Evolutionary conservation across 2,113 vertebrate genomes (phyloP), one percentile per base, ranked within the genome.

Genomic region (Hirundichthys speculiger): DNA sequence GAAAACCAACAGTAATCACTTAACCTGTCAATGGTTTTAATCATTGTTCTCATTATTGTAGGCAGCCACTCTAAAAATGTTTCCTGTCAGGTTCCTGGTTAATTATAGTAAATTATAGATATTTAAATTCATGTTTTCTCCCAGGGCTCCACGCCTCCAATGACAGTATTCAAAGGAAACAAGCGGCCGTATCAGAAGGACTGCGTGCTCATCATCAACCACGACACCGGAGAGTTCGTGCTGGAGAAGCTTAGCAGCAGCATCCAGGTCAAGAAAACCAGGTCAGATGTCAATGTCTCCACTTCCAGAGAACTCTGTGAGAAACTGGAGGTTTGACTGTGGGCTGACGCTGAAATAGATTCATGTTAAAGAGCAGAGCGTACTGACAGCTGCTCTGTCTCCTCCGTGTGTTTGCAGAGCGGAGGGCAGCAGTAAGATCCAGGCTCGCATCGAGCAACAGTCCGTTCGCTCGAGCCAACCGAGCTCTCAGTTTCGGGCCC

Each of bases 161-260:
- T 98, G 97, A 99, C 97, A 0, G 96, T 99, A 39, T 99, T 99
- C 87, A 99, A 98, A 92, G 98, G 98, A 79, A 99, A 98, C 90
- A 99, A 98, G 83, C 93, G 96, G 34, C 96, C 96, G 0, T 99
- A 98, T 84, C 97, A 98, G 91, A 99, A 99, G 83, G 98, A 99
- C 86, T 99, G 98, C 50, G 98, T 99, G 48, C 96, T 99, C 63
- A 96, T 99, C 81, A 98, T 99, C 67, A 98, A 99, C 81, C 98
- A 98, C 14, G 98, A 99, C 91, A 99, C 97, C 0, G 98, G 97
- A 1, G 96, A 98, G 34, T 99, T 95, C 12, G 92, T 98, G 13
- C 90, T 99, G 90, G 97, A 99, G 85, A 99, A 98, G 74, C 95
- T 99, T 57, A 98, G 94, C 86, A 98, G 96, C 93, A 99, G 94